Evolutionary conservation across 2,113 vertebrate species (phyloP).

Genomic region (Oncorhynchus kisutch): DNA sequence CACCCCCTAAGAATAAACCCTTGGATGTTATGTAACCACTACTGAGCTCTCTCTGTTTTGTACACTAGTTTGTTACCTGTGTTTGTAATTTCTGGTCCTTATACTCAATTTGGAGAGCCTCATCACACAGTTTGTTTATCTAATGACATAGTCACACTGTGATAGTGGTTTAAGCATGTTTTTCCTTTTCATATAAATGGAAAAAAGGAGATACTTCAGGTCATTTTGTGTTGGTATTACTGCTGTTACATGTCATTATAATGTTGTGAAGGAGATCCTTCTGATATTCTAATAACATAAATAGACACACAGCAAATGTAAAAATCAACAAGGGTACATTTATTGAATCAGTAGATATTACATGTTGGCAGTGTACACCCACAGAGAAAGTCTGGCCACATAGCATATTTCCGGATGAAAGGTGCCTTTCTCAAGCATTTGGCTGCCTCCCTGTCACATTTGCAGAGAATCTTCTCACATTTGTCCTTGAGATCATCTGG

Average conservation of each 20-base stretch:
- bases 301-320: not conserved
- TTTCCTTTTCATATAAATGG: not conserved
- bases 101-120: not conserved
- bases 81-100: not conserved
- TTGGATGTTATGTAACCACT: not conserved
- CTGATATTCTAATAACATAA: not conserved
- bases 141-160: too few species aligned
- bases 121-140: not conserved
- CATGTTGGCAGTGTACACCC: conserved; percentile 76
- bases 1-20: not conserved
- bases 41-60: not conserved
- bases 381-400: conserved; percentile 84
- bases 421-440: conserved; percentile 77
- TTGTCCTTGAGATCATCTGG: conserved; percentile 78
- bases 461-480: conserved; percentile 84
- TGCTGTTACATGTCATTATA: not conserved
- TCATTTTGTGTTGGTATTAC: too few species aligned
- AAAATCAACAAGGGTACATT: not conserved
- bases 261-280: not conserved
- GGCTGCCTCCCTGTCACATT: conserved; percentile 84
- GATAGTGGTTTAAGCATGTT: too few species aligned
- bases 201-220: not conserved
- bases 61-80: not conserved
- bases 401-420: conserved; percentile 71
- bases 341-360: conserved; percentile 63